Evolutionary conservation across 2,888 invertebrate species (phyloP).

Genomic region (Platypus cylindrus): DNA sequence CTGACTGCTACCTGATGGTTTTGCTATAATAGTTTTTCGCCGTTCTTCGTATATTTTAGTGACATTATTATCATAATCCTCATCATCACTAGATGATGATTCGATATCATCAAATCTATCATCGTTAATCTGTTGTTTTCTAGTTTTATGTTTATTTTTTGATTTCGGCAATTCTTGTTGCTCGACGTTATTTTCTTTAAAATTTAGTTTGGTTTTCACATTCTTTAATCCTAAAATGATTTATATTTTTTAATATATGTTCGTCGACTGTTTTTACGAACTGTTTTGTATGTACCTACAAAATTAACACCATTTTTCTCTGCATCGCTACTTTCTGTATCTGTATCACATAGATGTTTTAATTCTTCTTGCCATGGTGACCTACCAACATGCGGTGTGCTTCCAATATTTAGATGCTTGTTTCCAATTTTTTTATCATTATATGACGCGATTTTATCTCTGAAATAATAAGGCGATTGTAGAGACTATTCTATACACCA

Average conservation of each 20-base stretch:
- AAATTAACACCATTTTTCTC: conserved; percentile 3
- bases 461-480: background rate
- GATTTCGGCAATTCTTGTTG: conserved; percentile 5
- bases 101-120: background rate
- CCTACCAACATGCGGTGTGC: conserved; percentile 16
- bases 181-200: conserved; percentile 3
- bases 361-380: conserved; percentile 22
- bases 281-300: too few relatives aligned
- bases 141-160: background rate
- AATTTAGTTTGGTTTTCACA: conserved; percentile 10
- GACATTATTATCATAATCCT: conserved; percentile 18
- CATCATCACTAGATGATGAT: conserved; percentile 8
- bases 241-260: too few relatives aligned
- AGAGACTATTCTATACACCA: background rate
- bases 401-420: conserved; percentile 18
- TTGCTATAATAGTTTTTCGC: conserved; percentile 11
- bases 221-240: conserved; percentile 6
- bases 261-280: background rate
- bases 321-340: conserved; percentile 16
- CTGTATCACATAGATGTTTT: conserved; percentile 26
- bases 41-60: conserved; percentile 12
- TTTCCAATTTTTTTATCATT: conserved; percentile 16
- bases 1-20: conserved; percentile 3
- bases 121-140: conserved; percentile 1
- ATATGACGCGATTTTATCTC: conserved; percentile 5